phyloP scores from a whole-genome alignment of 2,797 vertebrate genomes.

The Xenentodon cancila region DNA sequence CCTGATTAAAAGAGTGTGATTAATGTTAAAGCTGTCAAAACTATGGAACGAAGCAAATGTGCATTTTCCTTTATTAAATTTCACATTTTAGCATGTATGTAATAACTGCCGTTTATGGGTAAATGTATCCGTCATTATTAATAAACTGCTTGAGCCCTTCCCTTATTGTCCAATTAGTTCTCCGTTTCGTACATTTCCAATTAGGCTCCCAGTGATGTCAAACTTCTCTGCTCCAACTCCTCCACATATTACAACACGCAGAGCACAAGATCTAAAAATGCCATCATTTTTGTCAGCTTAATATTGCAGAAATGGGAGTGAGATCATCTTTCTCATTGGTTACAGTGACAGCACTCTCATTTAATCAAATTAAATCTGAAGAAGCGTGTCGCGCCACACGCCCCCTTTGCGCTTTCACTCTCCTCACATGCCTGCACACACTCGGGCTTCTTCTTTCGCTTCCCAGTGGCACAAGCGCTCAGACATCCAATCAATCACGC shows the following conservation, averaged over 20 bases:
- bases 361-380: constrained; percentile 76
- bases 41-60: not conserved
- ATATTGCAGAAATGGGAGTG: constrained; percentile 58
- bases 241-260: constrained; percentile 40
- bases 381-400: constrained; percentile 50
- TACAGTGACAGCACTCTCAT: constrained; percentile 67
- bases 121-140: constrained; percentile 38
- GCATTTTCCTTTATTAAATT: not conserved
- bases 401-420: constrained; percentile 42
- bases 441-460: constrained; percentile 42
- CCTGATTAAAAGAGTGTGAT: not conserved
- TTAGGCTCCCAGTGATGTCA: constrained; percentile 44
- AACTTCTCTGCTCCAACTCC: constrained; percentile 30
- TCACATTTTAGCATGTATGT: not conserved
- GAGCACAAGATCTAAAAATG: constrained; percentile 55
- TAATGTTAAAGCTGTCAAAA: not conserved
- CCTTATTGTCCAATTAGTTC: constrained; percentile 56
- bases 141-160: constrained; percentile 32
- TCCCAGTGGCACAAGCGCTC: constrained; percentile 68
- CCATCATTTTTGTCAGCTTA: constrained; percentile 61
- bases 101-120: constrained; percentile 9
- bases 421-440: constrained; percentile 50
- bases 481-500: constrained; percentile 74
- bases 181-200: constrained; percentile 47
- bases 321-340: constrained; percentile 70